These are phyloP conservation scores for Uria lomvia DNA, from an alignment of 2,113 vertebrate species.

Conservation along the genomic window DNA sequence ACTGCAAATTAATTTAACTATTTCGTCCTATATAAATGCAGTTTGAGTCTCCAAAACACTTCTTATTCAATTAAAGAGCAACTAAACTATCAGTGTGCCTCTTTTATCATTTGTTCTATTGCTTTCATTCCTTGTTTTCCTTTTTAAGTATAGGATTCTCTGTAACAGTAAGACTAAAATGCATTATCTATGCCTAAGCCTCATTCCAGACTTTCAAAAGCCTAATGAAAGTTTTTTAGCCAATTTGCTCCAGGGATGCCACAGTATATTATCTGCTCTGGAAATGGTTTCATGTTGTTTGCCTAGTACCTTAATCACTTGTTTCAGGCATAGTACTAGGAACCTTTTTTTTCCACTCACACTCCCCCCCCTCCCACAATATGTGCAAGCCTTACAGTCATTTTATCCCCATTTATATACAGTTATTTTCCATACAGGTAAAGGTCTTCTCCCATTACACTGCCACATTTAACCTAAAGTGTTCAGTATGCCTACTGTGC, in stretches of 20 bases:
- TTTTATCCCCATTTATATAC: neutral
- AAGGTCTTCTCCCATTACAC: neutral
- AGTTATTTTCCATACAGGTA: neutral
- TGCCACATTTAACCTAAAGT: neutral
- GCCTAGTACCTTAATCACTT: neutral
- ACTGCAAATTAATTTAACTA: neutral
- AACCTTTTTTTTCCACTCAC: neutral
- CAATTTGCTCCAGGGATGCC: neutral
- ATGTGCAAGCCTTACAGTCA: neutral
- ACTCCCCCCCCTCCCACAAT: neutral
- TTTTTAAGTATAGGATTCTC: neutral
- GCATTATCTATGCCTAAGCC: neutral
- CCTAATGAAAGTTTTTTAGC: neutral
- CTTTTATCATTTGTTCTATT: neutral
- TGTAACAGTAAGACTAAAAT: neutral
- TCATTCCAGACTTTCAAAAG: neutral
- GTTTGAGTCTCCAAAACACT: neutral
- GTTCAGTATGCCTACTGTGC: neutral
- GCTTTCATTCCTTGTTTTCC: neutral
- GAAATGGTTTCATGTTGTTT: neutral
- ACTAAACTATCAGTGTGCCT: neutral
- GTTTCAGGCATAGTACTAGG: neutral
- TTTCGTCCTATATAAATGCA: neutral
- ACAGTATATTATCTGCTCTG: neutral
- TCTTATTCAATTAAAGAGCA: neutral